A percentile compares a stretch with the other conserved stretches of the same genome.
These are phyloP conservation scores for Ectobius pallidus DNA, from an alignment of 2,888 invertebrate species.

Conservation along the genomic window DNA sequence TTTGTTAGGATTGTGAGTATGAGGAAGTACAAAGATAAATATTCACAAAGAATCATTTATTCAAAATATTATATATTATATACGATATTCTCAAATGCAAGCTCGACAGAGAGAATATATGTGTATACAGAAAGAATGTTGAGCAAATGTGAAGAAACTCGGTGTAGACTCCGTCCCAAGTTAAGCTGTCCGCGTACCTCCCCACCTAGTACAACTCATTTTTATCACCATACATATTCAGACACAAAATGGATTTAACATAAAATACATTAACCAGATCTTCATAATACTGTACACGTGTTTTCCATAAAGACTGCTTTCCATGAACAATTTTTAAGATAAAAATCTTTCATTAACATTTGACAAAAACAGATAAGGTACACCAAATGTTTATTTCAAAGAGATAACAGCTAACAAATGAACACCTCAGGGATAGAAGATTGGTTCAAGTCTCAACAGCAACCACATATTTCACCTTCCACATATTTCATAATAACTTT, in stretches of 20 bases:
- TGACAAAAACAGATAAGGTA: slow-evolving; percentile 10
- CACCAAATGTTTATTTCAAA: background rate
- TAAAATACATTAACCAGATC: slow-evolving; percentile 16
- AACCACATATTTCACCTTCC: background rate
- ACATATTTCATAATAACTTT: too few relatives aligned
- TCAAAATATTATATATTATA: slow-evolving; percentile 41
- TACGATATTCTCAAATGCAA: slow-evolving; percentile 40
- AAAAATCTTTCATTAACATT: background rate
- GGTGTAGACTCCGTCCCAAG: slow-evolving; percentile 8
- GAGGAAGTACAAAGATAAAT: too few relatives aligned
- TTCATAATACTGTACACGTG: slow-evolving; percentile 13
- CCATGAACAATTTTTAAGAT: background rate
- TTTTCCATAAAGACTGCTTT: background rate
- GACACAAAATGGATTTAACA: slow-evolving; percentile 2
- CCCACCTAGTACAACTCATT: background rate
- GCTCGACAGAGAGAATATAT: slow-evolving; percentile 40
- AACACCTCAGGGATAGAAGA: background rate
- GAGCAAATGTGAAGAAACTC: slow-evolving; percentile 40
- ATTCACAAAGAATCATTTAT: slow-evolving; percentile 41
- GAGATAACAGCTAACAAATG: slow-evolving; percentile 3
- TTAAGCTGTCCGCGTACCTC: background rate
- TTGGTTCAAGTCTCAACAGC: background rate
- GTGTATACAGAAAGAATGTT: slow-evolving; percentile 36
- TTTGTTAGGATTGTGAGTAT: too few relatives aligned
- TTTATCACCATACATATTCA: background rate